A percentile compares a stretch with the other conserved stretches of the same genome.
Evolutionary conservation across 1,140 invertebrate species (phyloP).

Genomic region (Leptopilina clavipes): DNA sequence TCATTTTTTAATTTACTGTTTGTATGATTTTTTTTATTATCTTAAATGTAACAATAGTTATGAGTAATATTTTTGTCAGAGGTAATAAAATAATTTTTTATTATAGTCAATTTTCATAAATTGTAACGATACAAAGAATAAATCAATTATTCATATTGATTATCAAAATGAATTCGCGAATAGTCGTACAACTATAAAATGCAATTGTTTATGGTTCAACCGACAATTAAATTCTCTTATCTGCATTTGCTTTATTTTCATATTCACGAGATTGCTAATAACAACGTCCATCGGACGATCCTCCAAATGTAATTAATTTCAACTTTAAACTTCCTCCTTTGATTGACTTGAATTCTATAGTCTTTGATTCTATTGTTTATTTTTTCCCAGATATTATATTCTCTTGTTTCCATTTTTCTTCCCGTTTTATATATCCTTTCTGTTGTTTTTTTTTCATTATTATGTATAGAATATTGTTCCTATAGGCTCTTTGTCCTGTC

Average conservation of each 20-base stretch:
- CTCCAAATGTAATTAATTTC: slow-evolving; percentile 9
- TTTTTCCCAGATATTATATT: neutral
- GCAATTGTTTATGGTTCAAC: slow-evolving; percentile 1
- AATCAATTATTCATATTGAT: slow-evolving; percentile 10
- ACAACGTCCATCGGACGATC: neutral
- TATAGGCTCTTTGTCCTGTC: slow-evolving; percentile 11
- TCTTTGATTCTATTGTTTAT: neutral
- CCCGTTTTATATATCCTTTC: neutral
- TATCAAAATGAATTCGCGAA: neutral
- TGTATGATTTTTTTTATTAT: too few species aligned
- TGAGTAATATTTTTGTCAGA: too few species aligned
- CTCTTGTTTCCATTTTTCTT: neutral
- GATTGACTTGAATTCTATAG: slow-evolving; percentile 1
- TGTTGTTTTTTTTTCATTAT: neutral
- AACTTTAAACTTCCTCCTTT: slow-evolving; percentile 26
- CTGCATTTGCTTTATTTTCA: neutral
- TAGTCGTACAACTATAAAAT: neutral
- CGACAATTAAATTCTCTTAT: slow-evolving; percentile 13
- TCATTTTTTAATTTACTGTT: too few species aligned
- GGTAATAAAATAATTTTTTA: too few species aligned
- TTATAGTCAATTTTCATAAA: neutral
- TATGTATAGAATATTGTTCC: neutral
- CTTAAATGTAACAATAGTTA: too few species aligned
- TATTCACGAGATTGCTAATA: neutral
- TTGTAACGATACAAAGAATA: neutral